phyloP scores from a whole-genome alignment of 1,140 invertebrate species.

The Drosophila seguyi region DNA sequence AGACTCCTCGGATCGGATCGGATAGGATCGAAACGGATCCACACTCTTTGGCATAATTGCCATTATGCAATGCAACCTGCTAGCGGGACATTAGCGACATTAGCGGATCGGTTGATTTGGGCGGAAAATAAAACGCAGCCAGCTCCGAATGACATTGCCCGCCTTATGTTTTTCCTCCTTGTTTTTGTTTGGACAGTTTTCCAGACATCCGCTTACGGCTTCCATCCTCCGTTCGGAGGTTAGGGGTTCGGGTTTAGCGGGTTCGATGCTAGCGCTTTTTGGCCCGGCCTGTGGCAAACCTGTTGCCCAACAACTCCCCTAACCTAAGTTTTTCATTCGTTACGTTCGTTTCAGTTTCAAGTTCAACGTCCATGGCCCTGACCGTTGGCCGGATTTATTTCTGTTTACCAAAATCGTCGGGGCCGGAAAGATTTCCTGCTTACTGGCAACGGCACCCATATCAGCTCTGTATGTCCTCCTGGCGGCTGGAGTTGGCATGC shows the following conservation, averaged over 20 bases:
- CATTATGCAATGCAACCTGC: constrained; percentile 31
- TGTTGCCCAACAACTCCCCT: constrained; percentile 29
- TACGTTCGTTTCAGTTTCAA: constrained; percentile 39
- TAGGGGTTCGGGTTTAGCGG: background rate
- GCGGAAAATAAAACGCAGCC: constrained; percentile 20
- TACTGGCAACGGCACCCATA: constrained; percentile 5
- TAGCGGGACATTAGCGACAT: constrained; percentile 10
- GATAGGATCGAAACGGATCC: constrained; percentile 21
- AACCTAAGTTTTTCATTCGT: constrained; percentile 23
- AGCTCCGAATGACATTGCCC: constrained; percentile 29
- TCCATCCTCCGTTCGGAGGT: constrained; percentile 5
- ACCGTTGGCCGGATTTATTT: constrained; percentile 36
- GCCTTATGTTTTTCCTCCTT: constrained; percentile 13
- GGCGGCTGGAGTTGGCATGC: constrained; percentile 1
- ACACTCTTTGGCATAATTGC: constrained; percentile 49
- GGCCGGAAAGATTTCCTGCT: constrained; percentile 26
- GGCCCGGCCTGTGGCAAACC: constrained; percentile 24
- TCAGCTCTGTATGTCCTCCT: constrained; percentile 1
- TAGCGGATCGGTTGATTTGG: constrained; percentile 5
- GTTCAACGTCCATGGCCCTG: constrained; percentile 73
- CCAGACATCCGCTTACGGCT: constrained; percentile 1
- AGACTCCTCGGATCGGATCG: constrained; percentile 4
- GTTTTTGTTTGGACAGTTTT: background rate
- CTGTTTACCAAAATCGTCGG: constrained; percentile 20
- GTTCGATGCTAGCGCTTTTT: constrained; percentile 3